Percentiles rank a stretch among this genome's conserved stretches.
These are phyloP conservation scores for Cisticola juncidis DNA, from an alignment of 2,113 vertebrate genomes.

Conservation along the genomic window DNA sequence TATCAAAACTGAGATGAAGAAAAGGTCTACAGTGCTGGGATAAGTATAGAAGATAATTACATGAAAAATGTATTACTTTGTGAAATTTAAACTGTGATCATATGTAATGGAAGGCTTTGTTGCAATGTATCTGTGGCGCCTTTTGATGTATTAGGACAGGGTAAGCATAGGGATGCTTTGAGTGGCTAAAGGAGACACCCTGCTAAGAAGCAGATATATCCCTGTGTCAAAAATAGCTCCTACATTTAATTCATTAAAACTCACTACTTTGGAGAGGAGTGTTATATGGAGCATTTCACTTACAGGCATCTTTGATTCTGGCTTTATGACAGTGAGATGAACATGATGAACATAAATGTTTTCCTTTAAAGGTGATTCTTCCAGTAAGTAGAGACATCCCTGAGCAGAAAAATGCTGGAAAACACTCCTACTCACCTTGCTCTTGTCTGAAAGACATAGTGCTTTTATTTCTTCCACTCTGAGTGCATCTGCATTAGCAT, in stretches of 20 bases:
- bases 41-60: slow-evolving; percentile 6
- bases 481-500: neutral
- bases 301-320: neutral
- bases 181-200: neutral
- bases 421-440: neutral
- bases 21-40: neutral
- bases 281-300: neutral
- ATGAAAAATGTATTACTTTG: neutral
- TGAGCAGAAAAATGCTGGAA: neutral
- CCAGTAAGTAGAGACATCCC: neutral
- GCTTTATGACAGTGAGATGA: neutral
- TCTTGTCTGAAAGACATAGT: neutral
- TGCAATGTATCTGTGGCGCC: rapidly evolving
- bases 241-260: neutral
- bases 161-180: neutral
- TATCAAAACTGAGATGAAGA: neutral
- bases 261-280: neutral
- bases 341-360: neutral
- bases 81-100: neutral
- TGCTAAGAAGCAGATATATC: neutral
- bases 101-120: neutral
- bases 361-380: neutral
- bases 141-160: neutral
- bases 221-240: neutral
- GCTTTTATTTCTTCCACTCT: neutral